phyloP scores from a whole-genome alignment of 2,888 invertebrate genomes.

The Leucophenga montana region DNA sequence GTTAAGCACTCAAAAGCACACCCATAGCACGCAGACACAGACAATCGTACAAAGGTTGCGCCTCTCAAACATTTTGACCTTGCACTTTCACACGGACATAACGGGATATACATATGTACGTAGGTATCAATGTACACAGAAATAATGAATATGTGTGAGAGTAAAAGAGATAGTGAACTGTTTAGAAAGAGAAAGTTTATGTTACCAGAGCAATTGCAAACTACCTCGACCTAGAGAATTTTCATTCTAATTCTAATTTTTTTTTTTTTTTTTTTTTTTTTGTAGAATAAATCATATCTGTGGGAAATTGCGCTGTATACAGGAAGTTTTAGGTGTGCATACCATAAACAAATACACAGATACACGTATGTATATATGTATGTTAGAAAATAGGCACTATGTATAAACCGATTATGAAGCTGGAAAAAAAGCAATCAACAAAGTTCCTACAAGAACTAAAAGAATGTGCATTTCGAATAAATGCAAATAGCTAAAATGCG shows the following conservation, averaged over 20 bases:
- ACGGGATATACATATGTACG: neutral
- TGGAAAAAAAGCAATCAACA: no score
- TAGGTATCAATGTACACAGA: slow-evolving; percentile 26
- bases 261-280: neutral
- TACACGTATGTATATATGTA: neutral
- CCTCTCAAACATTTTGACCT: slow-evolving; percentile 32
- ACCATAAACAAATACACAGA: neutral
- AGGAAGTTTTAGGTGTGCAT: slow-evolving; percentile 14
- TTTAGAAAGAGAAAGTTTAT: neutral
- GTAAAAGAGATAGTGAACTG: neutral
- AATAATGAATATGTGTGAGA: slow-evolving; percentile 16
- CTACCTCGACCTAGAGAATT: slow-evolving; percentile 61
- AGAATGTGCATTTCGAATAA: no score
- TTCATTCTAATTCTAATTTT: no score
- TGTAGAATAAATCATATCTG: no score
- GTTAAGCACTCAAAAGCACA: neutral
- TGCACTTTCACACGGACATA: slow-evolving; percentile 16
- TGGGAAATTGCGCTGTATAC: neutral
- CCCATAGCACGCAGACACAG: neutral
- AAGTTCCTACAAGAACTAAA: no score
- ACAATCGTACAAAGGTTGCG: slow-evolving; percentile 26
- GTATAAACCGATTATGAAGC: no score
- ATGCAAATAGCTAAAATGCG: no score
- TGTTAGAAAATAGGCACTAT: no score
- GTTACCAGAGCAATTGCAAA: slow-evolving; percentile 35